These are phyloP conservation scores for Platyura marginata DNA, from an alignment of 1,140 invertebrate genomes.

Conservation along the genomic window DNA sequence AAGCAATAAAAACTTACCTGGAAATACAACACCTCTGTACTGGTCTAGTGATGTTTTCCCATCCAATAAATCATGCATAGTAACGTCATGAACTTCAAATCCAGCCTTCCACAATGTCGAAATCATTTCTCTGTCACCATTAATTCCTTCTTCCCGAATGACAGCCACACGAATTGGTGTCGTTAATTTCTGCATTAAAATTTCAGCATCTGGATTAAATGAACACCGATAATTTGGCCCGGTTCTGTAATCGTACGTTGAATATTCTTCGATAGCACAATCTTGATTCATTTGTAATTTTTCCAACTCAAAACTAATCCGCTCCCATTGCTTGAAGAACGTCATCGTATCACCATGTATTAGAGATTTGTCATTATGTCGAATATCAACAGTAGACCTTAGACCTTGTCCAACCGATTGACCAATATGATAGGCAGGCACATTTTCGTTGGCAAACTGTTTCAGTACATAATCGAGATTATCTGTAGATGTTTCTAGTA, in stretches of 20 bases:
- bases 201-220: constrained; percentile 42
- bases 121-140: constrained; percentile 95
- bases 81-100: constrained; percentile 84
- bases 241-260: constrained; percentile 34
- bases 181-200: constrained; percentile 15
- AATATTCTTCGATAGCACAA: constrained; percentile 64
- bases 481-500: constrained; percentile 57
- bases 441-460: constrained; percentile 35
- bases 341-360: constrained; percentile 42
- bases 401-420: constrained; percentile 42
- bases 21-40: constrained; percentile 84
- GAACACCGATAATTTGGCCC: constrained; percentile 45
- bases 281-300: constrained; percentile 57
- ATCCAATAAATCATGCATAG: constrained; percentile 71
- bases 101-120: constrained; percentile 80
- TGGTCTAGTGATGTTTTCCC: constrained; percentile 48
- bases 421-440: constrained; percentile 58
- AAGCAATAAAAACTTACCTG: constrained; percentile 32
- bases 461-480: constrained; percentile 37
- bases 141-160: constrained; percentile 89
- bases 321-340: constrained; percentile 78
- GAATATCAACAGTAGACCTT: constrained; percentile 39
- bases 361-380: constrained; percentile 35
- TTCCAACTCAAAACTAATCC: constrained; percentile 85
- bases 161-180: constrained; percentile 62